phyloP scores from a whole-genome alignment of 2,888 invertebrate species.

The Falcaria lacertinaria region DNA sequence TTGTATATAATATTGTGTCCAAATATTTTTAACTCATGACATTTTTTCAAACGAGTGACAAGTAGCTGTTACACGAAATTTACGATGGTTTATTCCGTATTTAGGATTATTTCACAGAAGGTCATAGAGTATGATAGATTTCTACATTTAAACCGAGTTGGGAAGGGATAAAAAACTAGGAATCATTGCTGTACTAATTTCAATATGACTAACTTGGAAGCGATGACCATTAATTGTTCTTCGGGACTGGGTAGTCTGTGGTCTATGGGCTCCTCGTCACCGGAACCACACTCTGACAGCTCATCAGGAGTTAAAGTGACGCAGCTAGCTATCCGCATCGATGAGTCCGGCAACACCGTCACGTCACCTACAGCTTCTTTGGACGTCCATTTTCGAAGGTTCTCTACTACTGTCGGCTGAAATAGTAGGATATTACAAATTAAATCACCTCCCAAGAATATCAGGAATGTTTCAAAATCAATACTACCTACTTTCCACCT shows the following conservation, averaged over 20 bases:
- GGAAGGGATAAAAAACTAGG: neutral
- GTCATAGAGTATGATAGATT: no score
- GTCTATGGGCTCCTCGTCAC: constrained; percentile 86
- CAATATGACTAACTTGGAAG: constrained; percentile 82
- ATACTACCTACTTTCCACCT: no score
- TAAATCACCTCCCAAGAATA: neutral
- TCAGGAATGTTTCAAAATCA: neutral
- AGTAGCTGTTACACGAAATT: no score
- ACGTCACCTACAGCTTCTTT: constrained; percentile 89
- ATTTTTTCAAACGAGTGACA: no score
- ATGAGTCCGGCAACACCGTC: constrained; percentile 88
- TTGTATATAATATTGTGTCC: no score
- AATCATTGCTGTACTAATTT: neutral
- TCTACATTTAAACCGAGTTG: neutral
- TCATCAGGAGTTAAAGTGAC: constrained; percentile 72
- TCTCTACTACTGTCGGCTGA: constrained; percentile 90
- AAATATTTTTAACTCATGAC: no score
- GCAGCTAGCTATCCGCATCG: constrained; percentile 83
- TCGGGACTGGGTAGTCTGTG: constrained; percentile 93
- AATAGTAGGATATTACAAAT: constrained; percentile 9
- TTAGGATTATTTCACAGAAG: no score
- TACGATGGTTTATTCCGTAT: no score
- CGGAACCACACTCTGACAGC: constrained; percentile 77
- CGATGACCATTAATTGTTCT: constrained; percentile 90
- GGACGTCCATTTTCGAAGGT: constrained; percentile 91